A percentile compares a stretch with the other conserved stretches of the same genome.
Conservation (phyloP, 2,797 vertebrate species). For the Lagocephalus sceleratus region DNA sequence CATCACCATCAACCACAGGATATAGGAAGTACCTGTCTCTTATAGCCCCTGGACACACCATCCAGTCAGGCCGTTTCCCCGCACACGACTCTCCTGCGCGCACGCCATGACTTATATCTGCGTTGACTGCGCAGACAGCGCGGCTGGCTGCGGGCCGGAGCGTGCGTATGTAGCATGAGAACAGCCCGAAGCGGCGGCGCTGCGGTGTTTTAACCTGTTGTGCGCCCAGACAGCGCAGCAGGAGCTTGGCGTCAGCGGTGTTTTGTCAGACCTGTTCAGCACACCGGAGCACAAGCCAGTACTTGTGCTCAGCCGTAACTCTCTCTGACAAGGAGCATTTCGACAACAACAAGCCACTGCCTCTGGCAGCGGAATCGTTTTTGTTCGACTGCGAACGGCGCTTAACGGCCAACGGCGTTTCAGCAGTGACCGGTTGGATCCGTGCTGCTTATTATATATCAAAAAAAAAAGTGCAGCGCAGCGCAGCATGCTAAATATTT, state of each 20-base stretch:
- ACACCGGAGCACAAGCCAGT: conserved; percentile 53
- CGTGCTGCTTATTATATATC: not conserved
- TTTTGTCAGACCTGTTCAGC: conserved; percentile 60
- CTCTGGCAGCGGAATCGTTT: conserved; percentile 8
- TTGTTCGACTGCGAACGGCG: conserved; percentile 7
- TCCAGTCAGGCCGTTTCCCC: conserved; percentile 13
- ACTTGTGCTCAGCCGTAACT: conserved; percentile 45
- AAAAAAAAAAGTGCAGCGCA: not conserved
- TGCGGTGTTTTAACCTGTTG: conserved; percentile 60
- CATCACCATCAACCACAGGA: conserved; percentile 72
- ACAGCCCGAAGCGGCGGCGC: conserved; percentile 46
- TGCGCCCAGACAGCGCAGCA: conserved; percentile 58
- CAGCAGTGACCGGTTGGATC: not conserved
- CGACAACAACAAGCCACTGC: conserved; percentile 33
- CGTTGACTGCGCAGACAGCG: conserved; percentile 21
- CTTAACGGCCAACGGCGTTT: no score
- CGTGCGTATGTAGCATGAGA: conserved; percentile 39
- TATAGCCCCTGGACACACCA: conserved; percentile 55
- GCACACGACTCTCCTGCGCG: not conserved
- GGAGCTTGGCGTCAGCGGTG: conserved; percentile 52
- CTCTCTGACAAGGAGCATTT: conserved; percentile 39
- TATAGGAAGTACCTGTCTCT: conserved; percentile 68
- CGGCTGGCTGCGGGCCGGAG: conserved; percentile 16
- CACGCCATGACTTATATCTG: conserved; percentile 5
- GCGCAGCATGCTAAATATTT: conserved; percentile 56